These are phyloP conservation scores for Anolis sagrei DNA, from an alignment of 2,113 vertebrate genomes.

Conservation along the genomic window DNA sequence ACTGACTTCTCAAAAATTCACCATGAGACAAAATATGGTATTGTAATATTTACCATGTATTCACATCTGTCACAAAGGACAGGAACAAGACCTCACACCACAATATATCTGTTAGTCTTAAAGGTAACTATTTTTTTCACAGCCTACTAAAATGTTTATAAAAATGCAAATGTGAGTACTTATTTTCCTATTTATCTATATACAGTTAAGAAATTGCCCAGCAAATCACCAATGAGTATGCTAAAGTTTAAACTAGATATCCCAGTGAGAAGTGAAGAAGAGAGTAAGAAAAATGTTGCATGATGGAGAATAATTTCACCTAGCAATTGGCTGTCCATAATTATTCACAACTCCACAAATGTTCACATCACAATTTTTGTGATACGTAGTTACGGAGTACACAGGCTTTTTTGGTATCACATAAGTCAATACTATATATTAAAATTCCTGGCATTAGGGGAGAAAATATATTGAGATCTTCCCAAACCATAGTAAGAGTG, in stretches of 20 bases:
- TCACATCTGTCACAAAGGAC: background rate
- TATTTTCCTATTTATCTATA: background rate
- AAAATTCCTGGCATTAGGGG: background rate
- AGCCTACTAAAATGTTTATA: background rate
- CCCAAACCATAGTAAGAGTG: background rate
- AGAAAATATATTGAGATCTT: background rate
- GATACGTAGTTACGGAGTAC: no score
- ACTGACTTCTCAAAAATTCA: background rate
- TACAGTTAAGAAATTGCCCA: background rate
- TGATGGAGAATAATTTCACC: background rate
- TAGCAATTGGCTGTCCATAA: background rate
- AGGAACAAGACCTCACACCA: background rate
- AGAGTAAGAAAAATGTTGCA: background rate
- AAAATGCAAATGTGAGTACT: background rate
- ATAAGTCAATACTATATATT: background rate
- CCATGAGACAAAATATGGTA: background rate
- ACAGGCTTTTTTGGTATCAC: background rate
- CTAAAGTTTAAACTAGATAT: background rate
- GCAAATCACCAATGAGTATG: background rate
- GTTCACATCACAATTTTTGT: background rate
- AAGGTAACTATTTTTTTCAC: background rate
- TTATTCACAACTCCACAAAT: background rate
- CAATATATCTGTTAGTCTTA: background rate
- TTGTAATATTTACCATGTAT: background rate
- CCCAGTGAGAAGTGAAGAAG: background rate